Evolutionary conservation across 2,113 vertebrate genomes (phyloP).

Genomic region (Oryzias javanicus): DNA sequence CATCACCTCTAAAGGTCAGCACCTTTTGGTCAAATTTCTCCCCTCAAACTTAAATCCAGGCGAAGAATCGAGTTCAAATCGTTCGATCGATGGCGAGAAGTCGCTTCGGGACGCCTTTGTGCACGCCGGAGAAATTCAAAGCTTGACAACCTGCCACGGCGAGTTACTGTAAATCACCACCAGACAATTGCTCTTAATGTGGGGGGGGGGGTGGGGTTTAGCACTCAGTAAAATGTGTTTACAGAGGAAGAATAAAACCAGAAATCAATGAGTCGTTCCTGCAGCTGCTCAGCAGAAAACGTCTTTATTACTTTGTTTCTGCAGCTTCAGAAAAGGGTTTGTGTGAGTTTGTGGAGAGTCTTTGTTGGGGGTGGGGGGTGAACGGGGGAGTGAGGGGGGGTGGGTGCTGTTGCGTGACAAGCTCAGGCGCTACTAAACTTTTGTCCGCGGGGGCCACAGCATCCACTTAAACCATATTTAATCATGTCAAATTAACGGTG

Average conservation of each 20-base stretch:
- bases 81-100: background rate
- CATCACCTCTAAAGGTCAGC: too few species aligned
- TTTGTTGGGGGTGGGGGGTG: conserved; percentile 3
- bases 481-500: conserved; percentile 71
- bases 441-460: conserved; percentile 30
- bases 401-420: conserved; percentile 49
- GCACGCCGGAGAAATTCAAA: conserved; percentile 24
- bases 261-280: conserved; percentile 2
- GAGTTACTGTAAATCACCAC: conserved; percentile 16
- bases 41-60: background rate
- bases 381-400: conserved; percentile 5
- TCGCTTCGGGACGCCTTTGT: background rate
- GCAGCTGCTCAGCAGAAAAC: conserved; percentile 23
- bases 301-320: conserved; percentile 27
- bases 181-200: conserved; percentile 12
- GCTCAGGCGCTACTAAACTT: conserved; percentile 38
- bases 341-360: conserved; percentile 22
- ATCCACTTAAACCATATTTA: conserved; percentile 50
- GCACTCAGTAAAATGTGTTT: background rate
- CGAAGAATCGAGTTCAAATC: background rate
- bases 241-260: background rate
- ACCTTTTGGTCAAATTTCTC: too few species aligned
- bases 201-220: background rate
- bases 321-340: conserved; percentile 11
- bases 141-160: conserved; percentile 32